Evolutionary conservation across 2,113 vertebrate species (phyloP).

Genomic region (Chaetorhynchus papuensis): DNA sequence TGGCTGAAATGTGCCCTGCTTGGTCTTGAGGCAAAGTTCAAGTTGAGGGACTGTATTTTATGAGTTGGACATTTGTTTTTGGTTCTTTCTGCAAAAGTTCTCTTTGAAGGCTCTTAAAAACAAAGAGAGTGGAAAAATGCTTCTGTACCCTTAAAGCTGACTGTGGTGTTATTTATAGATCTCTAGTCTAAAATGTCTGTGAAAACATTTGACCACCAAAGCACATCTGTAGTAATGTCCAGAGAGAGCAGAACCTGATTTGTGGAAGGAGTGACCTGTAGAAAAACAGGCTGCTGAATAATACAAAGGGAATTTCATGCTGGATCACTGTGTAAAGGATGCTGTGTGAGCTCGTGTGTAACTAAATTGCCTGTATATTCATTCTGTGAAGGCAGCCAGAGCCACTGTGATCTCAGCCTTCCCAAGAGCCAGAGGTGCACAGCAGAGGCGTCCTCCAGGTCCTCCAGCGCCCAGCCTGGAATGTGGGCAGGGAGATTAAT

Average conservation of each 20-base stretch:
- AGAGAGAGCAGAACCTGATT: not conserved
- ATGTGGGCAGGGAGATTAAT: not conserved
- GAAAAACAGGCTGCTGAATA: not conserved
- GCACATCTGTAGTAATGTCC: not conserved
- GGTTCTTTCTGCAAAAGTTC: not conserved
- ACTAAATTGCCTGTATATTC: not conserved
- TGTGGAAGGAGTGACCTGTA: not conserved
- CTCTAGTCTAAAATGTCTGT: not conserved
- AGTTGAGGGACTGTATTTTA: not conserved
- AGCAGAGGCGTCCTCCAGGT: not conserved
- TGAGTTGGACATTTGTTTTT: not conserved
- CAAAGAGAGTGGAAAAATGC: not conserved
- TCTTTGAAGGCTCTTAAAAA: not conserved
- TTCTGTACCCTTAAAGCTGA: not conserved
- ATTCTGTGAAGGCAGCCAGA: not conserved
- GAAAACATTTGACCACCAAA: not conserved
- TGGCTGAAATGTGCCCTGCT: not conserved
- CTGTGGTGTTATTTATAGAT: not conserved
- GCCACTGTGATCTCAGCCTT: not conserved
- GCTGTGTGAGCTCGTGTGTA: not conserved
- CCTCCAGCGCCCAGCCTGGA: not conserved
- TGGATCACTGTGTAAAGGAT: not conserved
- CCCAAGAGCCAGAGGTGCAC: not conserved
- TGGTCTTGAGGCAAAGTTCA: not conserved
- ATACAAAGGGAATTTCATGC: not conserved